phyloP scores from a whole-genome alignment of 2,797 vertebrate species.

The Bovichtus diacanthus region DNA sequence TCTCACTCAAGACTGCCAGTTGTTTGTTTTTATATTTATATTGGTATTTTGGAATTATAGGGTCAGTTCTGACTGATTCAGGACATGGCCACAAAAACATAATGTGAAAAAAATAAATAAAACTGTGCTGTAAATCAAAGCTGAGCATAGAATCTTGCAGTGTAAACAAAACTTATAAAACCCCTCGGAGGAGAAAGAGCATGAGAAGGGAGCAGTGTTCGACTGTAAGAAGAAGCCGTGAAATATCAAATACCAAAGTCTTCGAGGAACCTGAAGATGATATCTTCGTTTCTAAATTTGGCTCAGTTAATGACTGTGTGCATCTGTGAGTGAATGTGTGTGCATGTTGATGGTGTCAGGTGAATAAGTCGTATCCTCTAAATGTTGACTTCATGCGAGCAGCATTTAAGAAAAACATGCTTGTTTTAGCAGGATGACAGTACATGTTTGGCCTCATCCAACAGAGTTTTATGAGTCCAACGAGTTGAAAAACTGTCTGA shows the following conservation, averaged over 20 bases:
- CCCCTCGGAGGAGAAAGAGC: conserved; percentile 39
- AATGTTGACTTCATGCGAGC: conserved; percentile 21
- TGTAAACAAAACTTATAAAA: conserved; percentile 56
- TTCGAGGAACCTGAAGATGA: conserved; percentile 80
- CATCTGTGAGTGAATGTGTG: conserved; percentile 21
- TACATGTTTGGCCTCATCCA: conserved; percentile 30
- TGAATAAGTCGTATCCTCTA: conserved; percentile 21
- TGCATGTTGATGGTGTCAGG: conserved; percentile 28
- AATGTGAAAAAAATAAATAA: conserved; percentile 41
- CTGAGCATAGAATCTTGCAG: conserved; percentile 32
- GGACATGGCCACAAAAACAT: conserved; percentile 21
- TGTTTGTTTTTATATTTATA: conserved; percentile 11
- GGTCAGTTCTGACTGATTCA: conserved; percentile 13
- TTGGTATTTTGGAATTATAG: conserved; percentile 17
- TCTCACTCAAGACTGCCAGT: conserved; percentile 19
- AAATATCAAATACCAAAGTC: conserved; percentile 68
- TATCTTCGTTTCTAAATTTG: conserved; percentile 69
- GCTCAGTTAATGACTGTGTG: conserved; percentile 42
- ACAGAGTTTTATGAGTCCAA: conserved; percentile 33
- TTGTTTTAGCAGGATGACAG: conserved; percentile 30
- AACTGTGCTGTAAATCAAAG: conserved; percentile 42
- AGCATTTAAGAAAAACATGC: conserved; percentile 14
- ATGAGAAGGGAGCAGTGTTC: conserved; percentile 34
- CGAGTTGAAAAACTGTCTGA: conserved; percentile 28
- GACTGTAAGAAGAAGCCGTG: conserved; percentile 51